A percentile compares a stretch with the other conserved stretches of the same genome.
Evolutionary conservation across 2,888 invertebrate genomes (phyloP).

Genomic region (Polietes domitor): DNA sequence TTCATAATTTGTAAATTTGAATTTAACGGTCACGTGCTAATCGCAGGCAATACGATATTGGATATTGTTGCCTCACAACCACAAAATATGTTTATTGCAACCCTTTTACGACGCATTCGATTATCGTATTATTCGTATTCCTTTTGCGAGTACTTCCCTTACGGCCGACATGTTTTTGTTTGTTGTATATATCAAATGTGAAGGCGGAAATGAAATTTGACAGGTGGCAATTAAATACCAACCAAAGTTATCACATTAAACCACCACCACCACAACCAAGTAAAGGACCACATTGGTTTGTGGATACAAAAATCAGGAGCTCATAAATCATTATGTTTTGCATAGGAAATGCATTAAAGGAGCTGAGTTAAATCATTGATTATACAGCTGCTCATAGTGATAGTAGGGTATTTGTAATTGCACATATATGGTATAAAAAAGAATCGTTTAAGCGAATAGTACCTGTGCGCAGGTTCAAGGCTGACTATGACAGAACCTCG

Average conservation of each 20-base stretch:
- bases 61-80: no score
- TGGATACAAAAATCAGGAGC: not conserved
- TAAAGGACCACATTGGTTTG: not conserved
- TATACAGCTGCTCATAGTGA: not conserved
- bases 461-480: no score
- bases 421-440: no score
- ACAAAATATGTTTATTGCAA: not conserved
- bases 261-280: not conserved
- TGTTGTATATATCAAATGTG: not conserved
- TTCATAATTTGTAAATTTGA: no score
- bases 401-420: no score
- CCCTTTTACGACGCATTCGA: not conserved
- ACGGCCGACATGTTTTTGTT: not conserved
- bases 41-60: no score
- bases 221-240: slow-evolving; percentile 35
- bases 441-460: no score
- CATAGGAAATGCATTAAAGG: not conserved
- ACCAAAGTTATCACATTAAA: not conserved
- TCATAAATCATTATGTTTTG: not conserved
- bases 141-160: no score
- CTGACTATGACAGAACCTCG: no score
- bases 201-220: slow-evolving; percentile 29
- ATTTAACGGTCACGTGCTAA: no score
- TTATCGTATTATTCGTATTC: no score
- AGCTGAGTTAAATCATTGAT: not conserved